A percentile compares a stretch with the other conserved stretches of the same genome.
Conservation (phyloP, 2,888 invertebrate genomes). For the Eledone cirrhosa region DNA sequence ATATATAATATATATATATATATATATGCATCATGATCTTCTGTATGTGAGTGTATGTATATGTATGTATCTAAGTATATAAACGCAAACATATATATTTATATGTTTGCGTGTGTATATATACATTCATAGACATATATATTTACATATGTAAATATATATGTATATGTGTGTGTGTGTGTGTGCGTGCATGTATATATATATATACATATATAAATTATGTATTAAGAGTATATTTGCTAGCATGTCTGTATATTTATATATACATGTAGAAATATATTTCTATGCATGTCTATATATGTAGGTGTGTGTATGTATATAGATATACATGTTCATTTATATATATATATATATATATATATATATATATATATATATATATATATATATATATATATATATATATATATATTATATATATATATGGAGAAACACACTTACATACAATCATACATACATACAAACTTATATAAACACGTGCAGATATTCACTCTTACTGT, state of each 20-base stretch:
- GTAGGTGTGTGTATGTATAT: background rate
- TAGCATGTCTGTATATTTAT: background rate
- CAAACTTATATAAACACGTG: too few relatives aligned
- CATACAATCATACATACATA: background rate
- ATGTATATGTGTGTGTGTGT: background rate
- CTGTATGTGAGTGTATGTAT: too few relatives aligned
- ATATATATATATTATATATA: background rate
- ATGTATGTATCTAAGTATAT: too few relatives aligned
- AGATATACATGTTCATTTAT: background rate
- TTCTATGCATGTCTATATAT: background rate
- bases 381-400: background rate
- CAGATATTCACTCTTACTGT: too few relatives aligned
- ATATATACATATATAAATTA: background rate
- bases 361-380: conserved; percentile 8
- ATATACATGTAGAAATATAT: background rate
- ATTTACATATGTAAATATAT: background rate
- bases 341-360: background rate
- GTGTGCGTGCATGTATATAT: background rate
- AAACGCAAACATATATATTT: too few relatives aligned
- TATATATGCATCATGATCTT: too few relatives aligned
- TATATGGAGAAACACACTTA: background rate
- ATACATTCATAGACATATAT: background rate
- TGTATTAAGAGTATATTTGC: too few relatives aligned
- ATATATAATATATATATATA: too few relatives aligned
- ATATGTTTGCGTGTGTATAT: too few relatives aligned